A percentile compares a stretch with the other conserved stretches of the same genome.
These are phyloP conservation scores for Lathamus discolor DNA, from an alignment of 2,113 vertebrate genomes.

Conservation along the genomic window DNA sequence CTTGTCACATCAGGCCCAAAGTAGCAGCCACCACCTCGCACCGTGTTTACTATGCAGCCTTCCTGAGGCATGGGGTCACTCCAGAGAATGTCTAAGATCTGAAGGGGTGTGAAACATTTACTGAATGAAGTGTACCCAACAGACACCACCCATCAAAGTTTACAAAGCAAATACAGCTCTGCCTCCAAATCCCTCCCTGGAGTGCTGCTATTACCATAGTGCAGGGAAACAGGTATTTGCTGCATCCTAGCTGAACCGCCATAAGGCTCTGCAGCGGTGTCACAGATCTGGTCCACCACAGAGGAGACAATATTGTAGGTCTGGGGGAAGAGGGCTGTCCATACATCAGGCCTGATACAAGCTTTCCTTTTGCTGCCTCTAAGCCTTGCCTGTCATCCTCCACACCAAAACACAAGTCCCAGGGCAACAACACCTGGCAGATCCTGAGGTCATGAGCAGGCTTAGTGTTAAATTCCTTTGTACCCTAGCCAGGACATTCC, in stretches of 20 bases:
- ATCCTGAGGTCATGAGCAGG: not conserved
- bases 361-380: not conserved
- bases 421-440: not conserved
- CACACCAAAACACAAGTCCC: not conserved
- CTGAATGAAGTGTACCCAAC: not conserved
- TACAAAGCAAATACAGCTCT: not conserved
- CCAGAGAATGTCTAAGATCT: constrained; percentile 91
- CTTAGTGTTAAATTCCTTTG: not conserved
- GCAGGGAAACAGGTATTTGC: not conserved
- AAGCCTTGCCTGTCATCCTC: not conserved
- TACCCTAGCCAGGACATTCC: not conserved
- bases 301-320: not conserved
- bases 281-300: not conserved
- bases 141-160: not conserved
- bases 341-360: not conserved
- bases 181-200: not conserved
- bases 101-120: not conserved
- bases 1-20: constrained; percentile 89
- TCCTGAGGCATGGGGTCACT: constrained; percentile 90
- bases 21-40: constrained; percentile 89
- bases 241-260: not conserved
- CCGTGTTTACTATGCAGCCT: constrained; percentile 83
- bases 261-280: not conserved
- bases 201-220: not conserved
- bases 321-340: not conserved